phyloP scores from a whole-genome alignment of 2,797 vertebrate genomes.

The Pachyuromys duprasi region DNA sequence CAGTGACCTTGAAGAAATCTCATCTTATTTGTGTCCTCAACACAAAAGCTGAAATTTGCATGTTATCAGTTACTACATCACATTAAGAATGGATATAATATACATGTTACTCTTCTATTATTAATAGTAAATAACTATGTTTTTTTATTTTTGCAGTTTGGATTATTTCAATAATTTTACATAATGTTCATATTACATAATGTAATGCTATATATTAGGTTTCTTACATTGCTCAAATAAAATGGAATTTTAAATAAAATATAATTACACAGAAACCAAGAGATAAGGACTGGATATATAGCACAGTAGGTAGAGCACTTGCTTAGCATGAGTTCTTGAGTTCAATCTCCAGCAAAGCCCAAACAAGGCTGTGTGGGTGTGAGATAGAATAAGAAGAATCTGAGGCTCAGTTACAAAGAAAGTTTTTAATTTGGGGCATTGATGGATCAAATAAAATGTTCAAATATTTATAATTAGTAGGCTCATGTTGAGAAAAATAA shows the following conservation, averaged over 20 bases:
- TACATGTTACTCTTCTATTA: not conserved
- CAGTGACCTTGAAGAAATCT: not conserved
- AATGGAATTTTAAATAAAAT: constrained; percentile 14
- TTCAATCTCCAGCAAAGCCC: not conserved
- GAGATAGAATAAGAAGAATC: not conserved
- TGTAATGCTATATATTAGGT: not conserved
- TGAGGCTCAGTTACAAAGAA: not conserved
- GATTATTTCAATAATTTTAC: not conserved
- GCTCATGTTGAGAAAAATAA: not conserved
- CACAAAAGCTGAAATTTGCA: not conserved
- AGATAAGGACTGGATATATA: no score
- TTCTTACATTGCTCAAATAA: not conserved
- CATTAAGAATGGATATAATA: not conserved
- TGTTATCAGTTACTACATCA: not conserved
- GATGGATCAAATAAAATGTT: not conserved
- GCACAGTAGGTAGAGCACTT: not conserved
- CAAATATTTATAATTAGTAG: not conserved
- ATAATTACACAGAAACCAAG: not conserved
- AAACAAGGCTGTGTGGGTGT: not conserved
- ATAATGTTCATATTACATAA: not conserved
- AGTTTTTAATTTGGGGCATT: not conserved
- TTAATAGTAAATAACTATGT: not conserved
- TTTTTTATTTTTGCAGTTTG: not conserved
- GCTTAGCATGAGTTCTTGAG: not conserved
- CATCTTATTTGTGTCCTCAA: not conserved